These are phyloP conservation scores for Beris morrisii DNA, from an alignment of 2,888 invertebrate species.

Conservation along the genomic window DNA sequence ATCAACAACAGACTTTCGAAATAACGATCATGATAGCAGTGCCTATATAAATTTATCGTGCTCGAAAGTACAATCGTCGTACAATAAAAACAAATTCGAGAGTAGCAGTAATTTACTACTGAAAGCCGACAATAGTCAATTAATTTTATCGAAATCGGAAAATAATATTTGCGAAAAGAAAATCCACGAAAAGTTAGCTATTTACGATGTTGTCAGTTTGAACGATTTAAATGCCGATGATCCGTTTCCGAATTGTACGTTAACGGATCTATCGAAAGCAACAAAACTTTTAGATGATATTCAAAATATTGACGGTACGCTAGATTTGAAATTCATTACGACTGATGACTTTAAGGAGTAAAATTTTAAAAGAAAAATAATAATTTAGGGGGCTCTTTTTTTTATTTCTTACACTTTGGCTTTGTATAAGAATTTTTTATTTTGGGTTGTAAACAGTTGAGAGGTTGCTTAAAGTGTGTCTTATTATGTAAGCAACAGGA, in stretches of 20 bases:
- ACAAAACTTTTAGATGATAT: slow-evolving; percentile 37
- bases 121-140: slow-evolving; percentile 30
- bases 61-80: slow-evolving; percentile 12
- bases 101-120: slow-evolving; percentile 14
- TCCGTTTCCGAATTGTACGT: slow-evolving; percentile 40
- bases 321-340: slow-evolving; percentile 18
- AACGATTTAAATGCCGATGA: slow-evolving; percentile 44
- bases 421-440: no score
- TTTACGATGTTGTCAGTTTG: slow-evolving; percentile 46
- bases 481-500: no score
- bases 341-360: slow-evolving; percentile 11
- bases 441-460: no score
- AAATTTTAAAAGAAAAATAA: slow-evolving; percentile 17
- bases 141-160: slow-evolving; percentile 44
- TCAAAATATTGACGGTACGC: slow-evolving; percentile 9
- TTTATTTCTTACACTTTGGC: no score
- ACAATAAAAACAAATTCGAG: slow-evolving; percentile 14
- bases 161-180: slow-evolving; percentile 45
- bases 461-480: no score
- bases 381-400: background rate
- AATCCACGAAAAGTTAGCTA: slow-evolving; percentile 39
- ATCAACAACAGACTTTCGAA: slow-evolving; percentile 27
- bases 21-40: slow-evolving; percentile 4
- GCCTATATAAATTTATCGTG: slow-evolving; percentile 13
- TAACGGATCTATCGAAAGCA: slow-evolving; percentile 42